Base-by-base conservation (phyloP, 1,140 invertebrate species). In the Nautilus pompilius region DNA sequence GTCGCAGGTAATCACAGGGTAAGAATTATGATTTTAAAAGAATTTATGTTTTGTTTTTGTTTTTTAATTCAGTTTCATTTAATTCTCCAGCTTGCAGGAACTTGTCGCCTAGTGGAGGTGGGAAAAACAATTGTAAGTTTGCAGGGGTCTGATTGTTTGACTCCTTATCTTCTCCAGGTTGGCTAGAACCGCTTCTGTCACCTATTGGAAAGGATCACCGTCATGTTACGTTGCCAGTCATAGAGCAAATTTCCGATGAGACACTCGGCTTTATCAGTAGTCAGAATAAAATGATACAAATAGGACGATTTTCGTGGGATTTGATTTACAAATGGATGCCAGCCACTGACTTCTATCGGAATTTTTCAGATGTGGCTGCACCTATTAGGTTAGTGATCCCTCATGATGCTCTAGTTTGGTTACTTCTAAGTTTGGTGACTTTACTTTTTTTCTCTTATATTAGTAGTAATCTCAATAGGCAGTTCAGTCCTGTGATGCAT, bases 281-380 rank as follows among this genome's bases (percentile, higher is more conserved):
- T 46, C 17, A 46, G 4, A 46, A 4, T 22, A 46, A 46, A 46
- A 3, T 4, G n/a, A 61, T 74, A 13, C 68, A 71, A 34, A 93
- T 96, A 20, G 94, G 94, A 48, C 93, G 93, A 58, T 98, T 98
- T 82, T 93, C 96, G 85, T 98, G 96, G 96, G 96, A 95, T 84
- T 85, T 98, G 24, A 93, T 94, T 22, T 82, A 80, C 65, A 74
- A 78, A 49, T 82, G 80, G 97, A 96, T 99, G 81, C 88, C 91
- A 0, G 93, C 99, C 60, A 96, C 96, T 0, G 91, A 97, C 49
- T 86, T 20, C 24, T 13, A 46, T 46, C 45, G 45, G 45, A 46
- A 46, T 13, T 46, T 46, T 46, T 46, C 45, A 20, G 45, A 46
- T 46, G n/a, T 46, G 24, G 13, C 13, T 46, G 45, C 3, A 20